phyloP scores from a whole-genome alignment of 2,888 invertebrate species.

The Sclerodermus sp. region DNA sequence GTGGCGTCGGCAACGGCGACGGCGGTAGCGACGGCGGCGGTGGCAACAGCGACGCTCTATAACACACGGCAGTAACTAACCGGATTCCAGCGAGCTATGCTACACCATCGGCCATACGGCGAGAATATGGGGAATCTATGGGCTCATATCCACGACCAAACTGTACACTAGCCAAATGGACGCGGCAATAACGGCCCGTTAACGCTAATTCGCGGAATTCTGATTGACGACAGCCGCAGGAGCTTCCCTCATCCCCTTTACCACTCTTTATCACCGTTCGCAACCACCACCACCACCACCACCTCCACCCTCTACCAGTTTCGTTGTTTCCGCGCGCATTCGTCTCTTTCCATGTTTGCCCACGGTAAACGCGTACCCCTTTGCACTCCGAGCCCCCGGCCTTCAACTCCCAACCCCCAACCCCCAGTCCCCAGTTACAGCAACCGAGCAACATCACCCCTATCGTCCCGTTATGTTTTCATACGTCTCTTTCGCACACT shows the following conservation, averaged over 20 bases:
- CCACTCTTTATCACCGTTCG: neutral
- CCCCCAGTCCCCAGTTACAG: too few relatives aligned
- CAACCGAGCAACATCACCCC: too few relatives aligned
- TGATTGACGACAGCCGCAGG: conserved; percentile 55
- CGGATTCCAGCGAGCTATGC: conserved; percentile 53
- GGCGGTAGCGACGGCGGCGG: too few relatives aligned
- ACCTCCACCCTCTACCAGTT: conserved; percentile 8
- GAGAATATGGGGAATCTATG: conserved; percentile 57
- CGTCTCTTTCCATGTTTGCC: conserved; percentile 5
- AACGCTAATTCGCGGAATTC: conserved; percentile 59
- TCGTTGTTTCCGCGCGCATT: conserved; percentile 15
- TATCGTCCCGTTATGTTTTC: too few relatives aligned
- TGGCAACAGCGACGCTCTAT: conserved; percentile 44
- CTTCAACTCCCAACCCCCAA: too few relatives aligned
- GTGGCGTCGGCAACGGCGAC: too few relatives aligned
- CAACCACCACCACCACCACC: too few relatives aligned
- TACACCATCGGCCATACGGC: conserved; percentile 45
- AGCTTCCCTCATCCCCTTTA: conserved; percentile 22
- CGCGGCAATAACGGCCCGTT: conserved; percentile 59
- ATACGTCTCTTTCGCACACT: too few relatives aligned
- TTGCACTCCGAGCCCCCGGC: too few relatives aligned
- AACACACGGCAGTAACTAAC: conserved; percentile 56
- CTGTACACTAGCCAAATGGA: conserved; percentile 58
- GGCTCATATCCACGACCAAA: conserved; percentile 55
- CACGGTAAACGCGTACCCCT: too few relatives aligned